A percentile compares a stretch with the other conserved stretches of the same genome.
Conservation (phyloP, 2,888 invertebrate genomes). For the Strigamia maritima region DNA sequence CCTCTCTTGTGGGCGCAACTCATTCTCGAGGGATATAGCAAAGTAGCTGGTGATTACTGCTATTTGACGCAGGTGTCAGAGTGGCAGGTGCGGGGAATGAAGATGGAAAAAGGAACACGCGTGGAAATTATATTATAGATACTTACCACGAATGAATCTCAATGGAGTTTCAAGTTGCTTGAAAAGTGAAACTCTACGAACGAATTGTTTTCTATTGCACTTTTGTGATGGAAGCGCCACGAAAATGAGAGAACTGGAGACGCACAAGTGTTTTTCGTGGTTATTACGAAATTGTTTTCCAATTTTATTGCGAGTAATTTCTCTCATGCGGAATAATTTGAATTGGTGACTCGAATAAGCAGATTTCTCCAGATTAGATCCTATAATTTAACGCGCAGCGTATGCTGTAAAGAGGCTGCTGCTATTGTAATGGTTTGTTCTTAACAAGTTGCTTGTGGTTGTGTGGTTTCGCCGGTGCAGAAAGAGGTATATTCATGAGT, state of each 20-base stretch:
- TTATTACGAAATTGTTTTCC: conserved; percentile 24
- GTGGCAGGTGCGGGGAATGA: conserved; percentile 16
- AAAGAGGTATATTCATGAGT: conserved; percentile 25
- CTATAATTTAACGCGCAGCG: neutral
- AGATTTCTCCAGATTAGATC: conserved; percentile 9
- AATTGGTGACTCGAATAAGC: conserved; percentile 28
- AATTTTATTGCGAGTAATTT: conserved; percentile 24
- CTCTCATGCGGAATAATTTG: conserved; percentile 15
- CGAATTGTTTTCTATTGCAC: neutral
- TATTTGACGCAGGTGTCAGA: conserved; percentile 28
- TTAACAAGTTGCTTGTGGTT: conserved; percentile 30
- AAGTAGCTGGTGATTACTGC: conserved; percentile 19
- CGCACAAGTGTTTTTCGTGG: conserved; percentile 2
- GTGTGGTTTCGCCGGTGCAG: neutral
- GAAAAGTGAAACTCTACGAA: neutral
- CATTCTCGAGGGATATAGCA: conserved; percentile 1
- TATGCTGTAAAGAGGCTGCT: neutral
- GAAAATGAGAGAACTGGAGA: neutral
- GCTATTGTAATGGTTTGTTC: neutral
- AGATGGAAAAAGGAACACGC: neutral
- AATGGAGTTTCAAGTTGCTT: neutral
- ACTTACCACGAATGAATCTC: conserved; percentile 3
- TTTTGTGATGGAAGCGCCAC: neutral
- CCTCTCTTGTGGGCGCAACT: neutral
- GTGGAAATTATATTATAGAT: conserved; percentile 5